Percentiles rank a stretch among this genome's conserved stretches.
These are phyloP conservation scores for Cnemophilus loriae DNA, from an alignment of 2,113 vertebrate genomes.

Conservation along the genomic window DNA sequence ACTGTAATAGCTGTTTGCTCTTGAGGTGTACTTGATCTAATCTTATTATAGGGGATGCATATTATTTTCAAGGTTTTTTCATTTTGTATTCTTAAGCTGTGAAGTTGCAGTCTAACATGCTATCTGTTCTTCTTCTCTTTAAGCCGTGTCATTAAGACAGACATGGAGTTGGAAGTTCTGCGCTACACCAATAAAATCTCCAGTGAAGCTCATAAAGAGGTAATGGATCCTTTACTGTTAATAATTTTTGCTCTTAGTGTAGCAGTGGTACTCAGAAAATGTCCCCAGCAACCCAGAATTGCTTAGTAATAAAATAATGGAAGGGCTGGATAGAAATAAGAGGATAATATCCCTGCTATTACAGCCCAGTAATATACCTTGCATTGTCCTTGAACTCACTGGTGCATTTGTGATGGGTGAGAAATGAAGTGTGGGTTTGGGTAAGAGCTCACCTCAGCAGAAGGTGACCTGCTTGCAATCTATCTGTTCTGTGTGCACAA, in stretches of 20 bases:
- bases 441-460: not conserved
- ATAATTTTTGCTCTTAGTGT: constrained; percentile 56
- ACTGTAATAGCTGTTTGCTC: not conserved
- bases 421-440: not conserved
- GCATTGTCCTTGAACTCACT: constrained; percentile 47
- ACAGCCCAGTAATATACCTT: constrained; percentile 19
- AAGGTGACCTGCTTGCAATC: not conserved
- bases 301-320: constrained; percentile 60
- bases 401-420: not conserved
- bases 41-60: not conserved
- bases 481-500: not conserved
- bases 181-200: constrained; percentile 95
- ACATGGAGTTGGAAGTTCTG: constrained; percentile 96
- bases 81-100: not conserved
- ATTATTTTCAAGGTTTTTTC: not conserved
- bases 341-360: constrained; percentile 46
- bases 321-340: constrained; percentile 37
- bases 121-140: constrained; percentile 28
- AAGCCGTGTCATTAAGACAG: constrained; percentile 91
- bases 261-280: constrained; percentile 22
- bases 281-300: constrained; percentile 15
- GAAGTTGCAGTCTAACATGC: constrained; percentile 8
- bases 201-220: constrained; percentile 96
- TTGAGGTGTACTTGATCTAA: not conserved
- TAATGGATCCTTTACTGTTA: constrained; percentile 63